Evolutionary conservation across 2,797 vertebrate genomes (phyloP), one percentile per base, ranked within the genome.

Genomic region (Pangasius sanitwongsei): DNA sequence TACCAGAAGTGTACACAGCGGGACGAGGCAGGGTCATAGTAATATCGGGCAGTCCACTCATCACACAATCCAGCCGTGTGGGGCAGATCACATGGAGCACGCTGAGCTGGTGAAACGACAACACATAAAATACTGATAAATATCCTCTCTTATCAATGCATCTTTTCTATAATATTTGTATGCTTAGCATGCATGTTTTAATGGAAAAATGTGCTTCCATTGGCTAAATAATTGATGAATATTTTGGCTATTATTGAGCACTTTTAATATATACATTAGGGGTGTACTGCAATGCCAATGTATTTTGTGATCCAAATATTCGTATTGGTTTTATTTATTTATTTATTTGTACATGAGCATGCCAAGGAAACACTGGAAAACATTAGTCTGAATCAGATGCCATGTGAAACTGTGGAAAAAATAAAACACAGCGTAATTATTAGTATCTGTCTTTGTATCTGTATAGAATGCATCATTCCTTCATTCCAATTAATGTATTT

Each of bases 1-100:
- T 96, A 99, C 99, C 98, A 99, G 94, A 99, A 99, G 28, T 98
- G 97, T 90, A 94, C 94, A 77, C 98, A 99, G 89, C 91, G 96
- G 70, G 96, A 96, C 69, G 97, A 94, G 0, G 96, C 90, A 16
- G 95, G 34, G 28, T 99, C 93, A 0, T 96, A 98, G 95, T 97
- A 97, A 96, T 96, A 99, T 77, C 95, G 97, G 0, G 96, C 92
- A 0, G 94, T 94, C 98, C 98, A 99, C 91, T 95, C 94, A 0
- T 92, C 23, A 87, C 98, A 97, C 57, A 97, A 95, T 31, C 98
- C 98, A 0, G 96, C 96, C 6, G 97, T 96, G 0, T 96, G 97
- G 74, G 98, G 97, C 91, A 99, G 95, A 83, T 97, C 95, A 93
- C 98, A 99, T 77, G 86, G 34, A 15, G 94, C 41, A 0, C 95